A percentile compares a stretch with the other conserved stretches of the same genome.
Conservation (phyloP, 2,888 invertebrate genomes). For the Bimastos eiseni region DNA sequence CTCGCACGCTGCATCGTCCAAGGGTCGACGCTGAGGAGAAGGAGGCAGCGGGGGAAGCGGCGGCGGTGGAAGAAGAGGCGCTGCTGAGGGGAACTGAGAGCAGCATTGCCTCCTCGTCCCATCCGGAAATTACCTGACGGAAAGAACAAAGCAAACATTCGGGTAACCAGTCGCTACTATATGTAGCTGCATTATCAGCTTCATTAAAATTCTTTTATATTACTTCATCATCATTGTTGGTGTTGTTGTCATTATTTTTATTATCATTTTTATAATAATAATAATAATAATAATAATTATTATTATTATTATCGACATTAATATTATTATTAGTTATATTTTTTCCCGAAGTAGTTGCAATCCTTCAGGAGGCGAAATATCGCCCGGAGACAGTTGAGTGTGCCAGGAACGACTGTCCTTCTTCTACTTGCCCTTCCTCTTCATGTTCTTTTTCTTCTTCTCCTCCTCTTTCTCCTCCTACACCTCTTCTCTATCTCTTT, state of each 20-base stretch:
- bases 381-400: too few species aligned
- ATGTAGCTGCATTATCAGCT: neutral
- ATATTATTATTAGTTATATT: too few species aligned
- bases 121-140: neutral
- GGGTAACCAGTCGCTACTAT: neutral
- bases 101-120: neutral
- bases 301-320: too few species aligned
- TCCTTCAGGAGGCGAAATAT: too few species aligned
- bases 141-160: neutral
- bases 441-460: too few species aligned
- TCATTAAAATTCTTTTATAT: too few species aligned
- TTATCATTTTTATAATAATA: neutral
- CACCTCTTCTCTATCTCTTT: too few species aligned
- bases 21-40: neutral
- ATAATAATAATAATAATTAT: too few species aligned
- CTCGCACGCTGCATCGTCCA: neutral
- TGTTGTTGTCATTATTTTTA: neutral
- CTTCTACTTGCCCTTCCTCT: too few species aligned
- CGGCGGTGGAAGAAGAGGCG: neutral
- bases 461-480: too few species aligned
- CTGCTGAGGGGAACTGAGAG: neutral
- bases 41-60: neutral
- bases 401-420: too few species aligned
- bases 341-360: too few species aligned
- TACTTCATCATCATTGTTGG: neutral